These are phyloP conservation scores for Hypena proboscidalis DNA, from an alignment of 2,888 invertebrate genomes.

Conservation along the genomic window DNA sequence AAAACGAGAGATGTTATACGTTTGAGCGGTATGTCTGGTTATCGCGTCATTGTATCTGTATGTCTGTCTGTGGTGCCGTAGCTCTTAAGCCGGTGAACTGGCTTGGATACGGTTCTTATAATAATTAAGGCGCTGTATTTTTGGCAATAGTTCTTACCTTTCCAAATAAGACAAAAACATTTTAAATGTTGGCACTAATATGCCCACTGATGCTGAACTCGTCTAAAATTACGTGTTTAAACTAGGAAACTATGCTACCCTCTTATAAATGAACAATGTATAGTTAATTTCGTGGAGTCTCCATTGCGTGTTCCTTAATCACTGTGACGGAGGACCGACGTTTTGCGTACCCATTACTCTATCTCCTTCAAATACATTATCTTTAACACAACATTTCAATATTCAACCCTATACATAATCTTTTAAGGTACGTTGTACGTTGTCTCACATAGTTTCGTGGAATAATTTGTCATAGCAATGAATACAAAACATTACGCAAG, in stretches of 20 bases:
- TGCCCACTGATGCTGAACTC: too few relatives aligned
- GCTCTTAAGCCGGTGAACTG: too few relatives aligned
- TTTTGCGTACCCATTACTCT: slow-evolving; percentile 12
- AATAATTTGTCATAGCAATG: slow-evolving; percentile 35
- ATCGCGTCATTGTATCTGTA: too few relatives aligned
- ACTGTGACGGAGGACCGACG: slow-evolving; percentile 10
- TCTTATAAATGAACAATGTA: background rate
- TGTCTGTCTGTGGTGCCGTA: too few relatives aligned
- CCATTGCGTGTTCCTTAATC: slow-evolving; percentile 15
- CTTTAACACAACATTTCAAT: background rate
- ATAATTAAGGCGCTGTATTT: too few relatives aligned
- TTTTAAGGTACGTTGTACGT: background rate
- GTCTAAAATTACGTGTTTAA: too few relatives aligned
- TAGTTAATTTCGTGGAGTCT: slow-evolving; percentile 7
- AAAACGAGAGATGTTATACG: too few relatives aligned
- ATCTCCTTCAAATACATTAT: slow-evolving; percentile 7
- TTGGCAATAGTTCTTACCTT: too few relatives aligned
- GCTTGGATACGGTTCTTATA: too few relatives aligned
- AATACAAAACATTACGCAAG: slow-evolving; percentile 26
- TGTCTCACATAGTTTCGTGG: background rate
- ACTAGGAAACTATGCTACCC: background rate
- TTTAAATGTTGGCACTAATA: too few relatives aligned
- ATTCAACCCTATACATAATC: background rate
- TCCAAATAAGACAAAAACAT: too few relatives aligned
- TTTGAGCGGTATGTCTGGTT: too few relatives aligned